phyloP scores from a whole-genome alignment of 1,140 invertebrate genomes.

The Drosophila teissieri region DNA sequence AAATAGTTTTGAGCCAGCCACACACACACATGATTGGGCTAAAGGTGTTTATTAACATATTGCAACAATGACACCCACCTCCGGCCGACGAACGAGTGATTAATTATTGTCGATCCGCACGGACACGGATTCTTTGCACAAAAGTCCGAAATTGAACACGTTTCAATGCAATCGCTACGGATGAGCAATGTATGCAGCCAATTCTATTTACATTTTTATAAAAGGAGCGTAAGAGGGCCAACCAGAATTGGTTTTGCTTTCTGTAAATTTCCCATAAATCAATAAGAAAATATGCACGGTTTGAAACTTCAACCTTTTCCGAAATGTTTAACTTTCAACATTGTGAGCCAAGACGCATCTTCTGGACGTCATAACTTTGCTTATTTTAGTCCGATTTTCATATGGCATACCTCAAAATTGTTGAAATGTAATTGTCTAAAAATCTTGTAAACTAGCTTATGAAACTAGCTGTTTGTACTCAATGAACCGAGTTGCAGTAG shows the following conservation, averaged over 20 bases:
- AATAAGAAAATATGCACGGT: no score
- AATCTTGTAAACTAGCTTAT: background rate
- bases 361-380: background rate
- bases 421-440: background rate
- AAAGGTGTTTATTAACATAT: constrained; percentile 39
- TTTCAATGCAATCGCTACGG: constrained; percentile 28
- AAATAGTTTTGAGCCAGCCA: constrained; percentile 19
- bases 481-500: background rate
- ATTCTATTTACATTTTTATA: background rate
- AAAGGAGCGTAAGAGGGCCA: background rate
- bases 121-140: constrained; percentile 12
- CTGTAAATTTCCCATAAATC: no score
- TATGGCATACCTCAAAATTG: no score
- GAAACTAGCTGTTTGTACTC: background rate
- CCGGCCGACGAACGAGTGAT: constrained; percentile 23
- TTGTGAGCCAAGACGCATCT: background rate
- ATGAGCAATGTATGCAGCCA: constrained; percentile 34
- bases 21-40: background rate
- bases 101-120: constrained; percentile 21
- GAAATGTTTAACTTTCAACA: no score
- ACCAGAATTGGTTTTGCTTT: background rate
- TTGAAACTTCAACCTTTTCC: no score
- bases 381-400: no score
- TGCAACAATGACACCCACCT: constrained; percentile 59
- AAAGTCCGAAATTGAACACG: constrained; percentile 24